These are phyloP conservation scores for Frieseomelitta varia DNA, from an alignment of 1,140 invertebrate species.

Conservation along the genomic window DNA sequence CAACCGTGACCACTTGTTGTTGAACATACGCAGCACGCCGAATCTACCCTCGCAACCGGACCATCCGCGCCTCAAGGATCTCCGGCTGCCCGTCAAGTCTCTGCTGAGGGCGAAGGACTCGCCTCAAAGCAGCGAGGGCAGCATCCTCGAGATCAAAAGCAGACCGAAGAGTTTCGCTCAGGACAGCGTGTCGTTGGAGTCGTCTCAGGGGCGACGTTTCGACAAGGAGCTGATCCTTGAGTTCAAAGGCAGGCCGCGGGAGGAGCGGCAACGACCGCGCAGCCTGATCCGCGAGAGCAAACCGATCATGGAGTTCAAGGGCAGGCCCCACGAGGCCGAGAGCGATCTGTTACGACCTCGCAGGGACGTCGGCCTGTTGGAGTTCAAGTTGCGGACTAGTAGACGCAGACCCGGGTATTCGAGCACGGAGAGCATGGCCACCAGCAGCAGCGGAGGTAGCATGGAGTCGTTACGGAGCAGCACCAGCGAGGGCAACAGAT, in stretches of 20 bases:
- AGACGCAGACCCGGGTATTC: slow-evolving; percentile 88
- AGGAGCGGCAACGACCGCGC: slow-evolving; percentile 82
- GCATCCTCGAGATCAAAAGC: slow-evolving; percentile 84
- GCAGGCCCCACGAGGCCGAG: slow-evolving; percentile 82
- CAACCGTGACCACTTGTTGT: slow-evolving; percentile 87
- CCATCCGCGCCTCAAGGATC: slow-evolving; percentile 87
- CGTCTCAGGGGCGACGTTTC: slow-evolving; percentile 74
- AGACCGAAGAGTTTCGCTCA: slow-evolving; percentile 80
- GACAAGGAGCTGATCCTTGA: slow-evolving; percentile 86
- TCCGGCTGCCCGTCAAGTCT: slow-evolving; percentile 85
- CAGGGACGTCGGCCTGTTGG: slow-evolving; percentile 71
- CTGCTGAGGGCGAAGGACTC: slow-evolving; percentile 84
- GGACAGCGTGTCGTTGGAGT: slow-evolving; percentile 61
- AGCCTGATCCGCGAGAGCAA: slow-evolving; percentile 82
- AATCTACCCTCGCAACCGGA: slow-evolving; percentile 87
- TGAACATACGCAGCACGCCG: slow-evolving; percentile 89
- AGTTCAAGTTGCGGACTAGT: slow-evolving; percentile 77
- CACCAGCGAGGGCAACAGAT: slow-evolving; percentile 91
- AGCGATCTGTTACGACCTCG: slow-evolving; percentile 67
- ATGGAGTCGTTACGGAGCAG: slow-evolving; percentile 92
- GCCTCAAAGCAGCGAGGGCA: slow-evolving; percentile 86
- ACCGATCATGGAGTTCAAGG: slow-evolving; percentile 87
- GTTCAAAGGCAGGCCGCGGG: slow-evolving; percentile 86
- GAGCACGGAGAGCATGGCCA: slow-evolving; percentile 93
- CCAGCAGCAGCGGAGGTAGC: slow-evolving; percentile 91